Evolutionary conservation across 2,113 vertebrate genomes (phyloP).

Genomic region (Microtus oregoni): DNA sequence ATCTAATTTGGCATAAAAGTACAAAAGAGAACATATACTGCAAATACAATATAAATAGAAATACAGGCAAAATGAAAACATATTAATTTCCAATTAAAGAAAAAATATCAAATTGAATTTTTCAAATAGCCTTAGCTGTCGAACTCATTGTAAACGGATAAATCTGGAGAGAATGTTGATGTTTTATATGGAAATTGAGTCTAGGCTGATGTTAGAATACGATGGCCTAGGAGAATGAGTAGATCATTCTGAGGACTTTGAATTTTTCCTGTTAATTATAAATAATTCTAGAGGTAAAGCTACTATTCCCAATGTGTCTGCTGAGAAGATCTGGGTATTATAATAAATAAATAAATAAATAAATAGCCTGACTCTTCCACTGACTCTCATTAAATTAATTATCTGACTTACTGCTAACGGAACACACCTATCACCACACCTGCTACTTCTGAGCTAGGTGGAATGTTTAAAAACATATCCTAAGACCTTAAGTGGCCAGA

Average conservation of each 20-base stretch:
- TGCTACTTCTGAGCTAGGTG: background rate
- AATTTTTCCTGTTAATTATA: background rate
- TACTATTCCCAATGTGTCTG: too few relatives aligned
- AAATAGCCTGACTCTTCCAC: background rate
- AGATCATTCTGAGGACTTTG: background rate
- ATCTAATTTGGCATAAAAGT: background rate
- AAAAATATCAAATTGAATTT: background rate
- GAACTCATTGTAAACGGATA: background rate
- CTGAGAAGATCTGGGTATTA: background rate
- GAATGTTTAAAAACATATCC: too few relatives aligned
- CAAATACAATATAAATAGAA: background rate
- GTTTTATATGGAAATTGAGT: background rate
- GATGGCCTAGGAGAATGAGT: background rate
- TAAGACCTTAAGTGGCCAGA: background rate
- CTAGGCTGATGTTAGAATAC: background rate
- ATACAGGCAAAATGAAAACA: background rate
- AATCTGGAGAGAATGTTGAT: background rate
- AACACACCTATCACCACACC: background rate
- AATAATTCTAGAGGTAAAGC: background rate
- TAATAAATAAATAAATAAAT: background rate
- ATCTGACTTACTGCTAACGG: background rate
- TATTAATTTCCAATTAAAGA: background rate
- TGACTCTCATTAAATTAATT: conserved; percentile 5
- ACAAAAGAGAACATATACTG: background rate
- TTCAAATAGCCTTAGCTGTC: background rate